These are phyloP conservation scores for Neocloeon triangulifer DNA, from an alignment of 1,140 invertebrate genomes.

Conservation along the genomic window DNA sequence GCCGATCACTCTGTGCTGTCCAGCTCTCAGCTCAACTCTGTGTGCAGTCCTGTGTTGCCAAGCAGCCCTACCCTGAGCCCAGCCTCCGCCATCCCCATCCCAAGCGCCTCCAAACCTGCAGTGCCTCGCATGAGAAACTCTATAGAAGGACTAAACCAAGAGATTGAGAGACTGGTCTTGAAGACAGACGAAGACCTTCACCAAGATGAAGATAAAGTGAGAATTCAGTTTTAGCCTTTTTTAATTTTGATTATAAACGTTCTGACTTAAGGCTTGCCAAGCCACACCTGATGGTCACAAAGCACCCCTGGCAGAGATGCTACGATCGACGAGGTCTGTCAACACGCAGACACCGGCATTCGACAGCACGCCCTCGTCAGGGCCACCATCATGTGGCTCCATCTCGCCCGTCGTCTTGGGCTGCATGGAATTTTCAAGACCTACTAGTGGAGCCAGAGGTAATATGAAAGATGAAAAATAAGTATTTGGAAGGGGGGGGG, in stretches of 20 bases:
- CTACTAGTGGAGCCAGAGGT: no score
- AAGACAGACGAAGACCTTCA: constrained; percentile 14
- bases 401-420: constrained; percentile 30
- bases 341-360: constrained; percentile 57
- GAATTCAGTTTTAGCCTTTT: constrained; percentile 2
- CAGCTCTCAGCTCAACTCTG: constrained; percentile 17
- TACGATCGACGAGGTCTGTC: constrained; percentile 40
- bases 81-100: constrained; percentile 11
- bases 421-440: constrained; percentile 27
- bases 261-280: constrained; percentile 16
- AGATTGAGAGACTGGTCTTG: constrained; percentile 51
- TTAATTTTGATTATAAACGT: constrained; percentile 1
- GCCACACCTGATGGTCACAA: constrained; percentile 63
- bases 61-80: constrained; percentile 12
- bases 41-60: constrained; percentile 11
- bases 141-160: constrained; percentile 64
- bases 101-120: constrained; percentile 25
- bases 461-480: no score
- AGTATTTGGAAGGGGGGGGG: no score
- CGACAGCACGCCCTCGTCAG: constrained; percentile 28
- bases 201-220: neutral
- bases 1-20: constrained; percentile 12
- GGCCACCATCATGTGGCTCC: constrained; percentile 29
- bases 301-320: constrained; percentile 53
- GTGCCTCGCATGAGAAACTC: constrained; percentile 41